Conservation (phyloP, 2,797 vertebrate species). For the Eospalax fontanierii region DNA sequence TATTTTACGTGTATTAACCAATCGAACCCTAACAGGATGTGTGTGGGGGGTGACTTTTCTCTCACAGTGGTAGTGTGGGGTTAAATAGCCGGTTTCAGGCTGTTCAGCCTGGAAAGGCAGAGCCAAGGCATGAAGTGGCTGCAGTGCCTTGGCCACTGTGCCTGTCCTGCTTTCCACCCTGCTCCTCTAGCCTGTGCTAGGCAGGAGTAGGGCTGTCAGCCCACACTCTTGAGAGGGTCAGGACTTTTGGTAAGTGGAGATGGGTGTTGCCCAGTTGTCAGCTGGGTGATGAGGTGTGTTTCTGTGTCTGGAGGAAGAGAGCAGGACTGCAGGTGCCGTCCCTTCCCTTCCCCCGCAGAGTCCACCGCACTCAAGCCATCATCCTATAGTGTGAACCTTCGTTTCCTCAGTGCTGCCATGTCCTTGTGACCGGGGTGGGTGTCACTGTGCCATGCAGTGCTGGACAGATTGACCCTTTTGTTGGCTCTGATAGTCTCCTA, state of each 20-base stretch:
- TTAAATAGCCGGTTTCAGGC: background rate
- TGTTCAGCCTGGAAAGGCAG: background rate
- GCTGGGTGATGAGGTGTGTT: background rate
- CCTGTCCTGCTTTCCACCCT: accelerated
- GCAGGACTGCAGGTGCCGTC: background rate
- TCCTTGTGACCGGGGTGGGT: too few species aligned
- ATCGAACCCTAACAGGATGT: background rate
- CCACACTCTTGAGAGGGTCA: background rate
- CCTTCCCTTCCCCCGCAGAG: accelerated
- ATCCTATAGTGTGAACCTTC: accelerated
- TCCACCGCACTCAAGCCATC: too few species aligned
- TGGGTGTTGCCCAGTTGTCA: background rate
- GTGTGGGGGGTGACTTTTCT: too few species aligned
- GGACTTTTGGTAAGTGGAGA: background rate
- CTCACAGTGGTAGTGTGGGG: accelerated
- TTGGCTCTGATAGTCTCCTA: background rate
- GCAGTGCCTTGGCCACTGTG: accelerated
- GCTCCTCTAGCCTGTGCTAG: background rate
- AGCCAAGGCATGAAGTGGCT: background rate
- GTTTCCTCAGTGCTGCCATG: background rate
- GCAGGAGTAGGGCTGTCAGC: background rate
- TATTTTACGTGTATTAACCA: accelerated
- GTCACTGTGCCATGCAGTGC: accelerated
- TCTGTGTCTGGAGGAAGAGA: background rate
- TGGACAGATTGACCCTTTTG: background rate